phyloP scores from a whole-genome alignment of 2,888 invertebrate genomes.

The Bruchidius siliquastri region DNA sequence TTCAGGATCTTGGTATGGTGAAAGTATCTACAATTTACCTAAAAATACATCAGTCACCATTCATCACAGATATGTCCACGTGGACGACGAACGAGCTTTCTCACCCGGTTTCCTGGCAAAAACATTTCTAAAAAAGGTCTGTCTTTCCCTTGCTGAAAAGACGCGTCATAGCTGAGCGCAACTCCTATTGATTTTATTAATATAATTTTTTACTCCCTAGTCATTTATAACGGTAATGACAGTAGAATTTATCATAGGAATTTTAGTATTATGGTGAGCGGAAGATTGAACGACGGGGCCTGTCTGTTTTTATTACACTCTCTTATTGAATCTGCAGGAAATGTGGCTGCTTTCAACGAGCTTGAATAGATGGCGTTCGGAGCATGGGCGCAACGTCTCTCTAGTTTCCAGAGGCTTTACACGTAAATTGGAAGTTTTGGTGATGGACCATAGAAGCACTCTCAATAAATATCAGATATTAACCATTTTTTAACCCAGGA shows the following conservation, averaged over 20 bases:
- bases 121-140: neutral
- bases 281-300: neutral
- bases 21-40: neutral
- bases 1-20: no score
- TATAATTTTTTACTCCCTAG: neutral
- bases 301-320: neutral
- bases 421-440: no score
- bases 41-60: neutral
- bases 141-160: neutral
- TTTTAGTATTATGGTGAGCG: neutral
- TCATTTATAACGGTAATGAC: neutral
- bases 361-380: neutral
- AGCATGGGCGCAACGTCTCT: neutral
- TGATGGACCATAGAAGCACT: no score
- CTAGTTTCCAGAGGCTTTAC: neutral
- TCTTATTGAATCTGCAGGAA: neutral
- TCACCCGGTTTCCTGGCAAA: neutral
- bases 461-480: no score
- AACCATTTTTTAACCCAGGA: no score
- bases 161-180: neutral
- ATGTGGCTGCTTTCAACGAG: neutral
- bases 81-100: neutral
- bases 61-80: neutral
- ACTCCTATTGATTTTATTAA: neutral
- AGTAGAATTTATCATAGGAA: neutral